Base-by-base conservation (phyloP, 1,140 invertebrate species). In the Pogonus chalceus region DNA sequence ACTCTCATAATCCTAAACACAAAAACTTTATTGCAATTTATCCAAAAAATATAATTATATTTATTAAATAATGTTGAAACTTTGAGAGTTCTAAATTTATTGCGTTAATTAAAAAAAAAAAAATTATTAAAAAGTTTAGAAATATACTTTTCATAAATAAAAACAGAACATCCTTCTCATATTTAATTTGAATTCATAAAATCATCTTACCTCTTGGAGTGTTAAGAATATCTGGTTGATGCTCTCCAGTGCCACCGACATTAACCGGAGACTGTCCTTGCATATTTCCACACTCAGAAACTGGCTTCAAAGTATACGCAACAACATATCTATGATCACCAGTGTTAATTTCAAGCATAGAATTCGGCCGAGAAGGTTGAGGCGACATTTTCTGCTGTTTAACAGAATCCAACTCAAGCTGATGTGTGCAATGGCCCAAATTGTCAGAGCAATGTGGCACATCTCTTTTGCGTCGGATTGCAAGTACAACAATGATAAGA, bases 401-500 rank as follows among this genome's bases (percentile, higher is more conserved):
- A 2, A 60, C 62, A 20, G 59, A 60, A 50, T 65, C 67, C 22
- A 31, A 51, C 16, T n/a, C 46, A 20, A 60, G 49, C 54, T 66
- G 67, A 52, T 66, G 69, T 31, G 56, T 59, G 50, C 65, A 68
- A 58, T 66, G 63, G 21, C 61, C 58, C 21, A 58, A 57, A 21
- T 59, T 60, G 23, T 49, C 24, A 37, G 47, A 53, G 58, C 65
- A 70, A 53, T 66, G 68, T 43, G 60, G 61, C 16, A 12, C 67
- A 43, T 62, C 67, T 47, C 72, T 67, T 54, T 70, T 67, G 53
- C 69, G 63, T 53, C 75, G 66, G 24, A 77, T 68, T 2, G 76
- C 75, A 39, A 79, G 64, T 14, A 84, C 72, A 54, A 82, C 78
- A 43, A 83, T 76, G 22, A 81, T 76, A 1, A 85, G 65, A 9